Evolutionary conservation across 1,140 invertebrate genomes (phyloP), one percentile per base, ranked within the genome.

Genomic region (Papilio polytes): DNA sequence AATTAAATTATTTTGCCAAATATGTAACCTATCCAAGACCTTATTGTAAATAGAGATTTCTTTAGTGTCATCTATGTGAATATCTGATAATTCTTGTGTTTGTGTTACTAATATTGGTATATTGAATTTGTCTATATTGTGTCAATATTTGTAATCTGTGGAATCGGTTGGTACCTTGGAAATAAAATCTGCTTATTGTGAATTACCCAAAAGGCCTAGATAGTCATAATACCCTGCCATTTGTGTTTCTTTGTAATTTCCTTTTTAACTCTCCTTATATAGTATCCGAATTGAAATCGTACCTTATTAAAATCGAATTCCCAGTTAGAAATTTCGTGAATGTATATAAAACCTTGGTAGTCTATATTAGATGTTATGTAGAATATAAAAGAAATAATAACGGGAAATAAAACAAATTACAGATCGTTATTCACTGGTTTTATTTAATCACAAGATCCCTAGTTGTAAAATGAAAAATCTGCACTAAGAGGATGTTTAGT

Each of bases 361-460:
- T 91, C 86, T 91, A 92, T 90, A 89, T 92, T 94, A 94, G 91
- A 94, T 93, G 91, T 94, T 94, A 94, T 88, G 88, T 94, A 94
- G 93, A 92, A 89, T 91, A 91, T 92, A 92, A 88, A 89, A 89
- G 88, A 82, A 83, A 87, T 88, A 90, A 88, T 89, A 92, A 92
- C 87, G 86, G 91, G 86, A 91, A 87, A 88, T 90, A 90, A 91
- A 88, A 89, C 90, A 85, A 90, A 91, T 90, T 90, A 91, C 86
- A 92, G 91, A 92, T 90, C 86, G 82, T 88, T 83, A 66, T 26
- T 81, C 41, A 80, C 70, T 81, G 74, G 59, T 88, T 86, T 88
- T 83, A 86, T 86, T 85, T 82, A 36, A 26, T n/a, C 26, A 26
- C 26, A 36, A 36, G 36, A 36, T 36, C 36, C 53, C 15, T n/a